Evolutionary conservation across 2,888 invertebrate genomes (phyloP).

Genomic region (Callimorpha dominula): DNA sequence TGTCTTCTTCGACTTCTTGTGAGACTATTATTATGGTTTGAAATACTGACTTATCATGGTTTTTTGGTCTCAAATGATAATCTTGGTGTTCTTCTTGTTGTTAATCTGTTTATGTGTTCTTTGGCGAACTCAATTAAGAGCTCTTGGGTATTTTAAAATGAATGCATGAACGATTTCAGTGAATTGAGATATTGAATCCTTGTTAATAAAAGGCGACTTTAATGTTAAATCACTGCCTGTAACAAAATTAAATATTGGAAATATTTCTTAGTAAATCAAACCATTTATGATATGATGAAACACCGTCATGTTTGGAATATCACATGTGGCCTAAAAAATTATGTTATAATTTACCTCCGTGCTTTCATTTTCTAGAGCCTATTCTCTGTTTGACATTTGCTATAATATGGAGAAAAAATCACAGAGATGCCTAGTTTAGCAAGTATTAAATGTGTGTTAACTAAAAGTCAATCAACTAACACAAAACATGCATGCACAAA

Average conservation of each 20-base stretch:
- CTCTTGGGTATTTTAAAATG: not conserved
- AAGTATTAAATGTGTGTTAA: no score
- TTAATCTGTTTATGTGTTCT: not conserved
- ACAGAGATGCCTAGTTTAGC: no score
- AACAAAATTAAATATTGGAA: not conserved
- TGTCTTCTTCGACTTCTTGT: not conserved
- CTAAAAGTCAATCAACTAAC: no score
- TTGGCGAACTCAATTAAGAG: not conserved
- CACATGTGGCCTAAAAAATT: no score
- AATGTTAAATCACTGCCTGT: not conserved
- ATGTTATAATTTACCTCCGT: no score
- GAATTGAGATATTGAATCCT: not conserved
- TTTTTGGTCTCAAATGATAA: not conserved
- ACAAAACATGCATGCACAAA: no score
- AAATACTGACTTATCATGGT: not conserved
- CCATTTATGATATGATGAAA: no score
- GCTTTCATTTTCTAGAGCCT: no score
- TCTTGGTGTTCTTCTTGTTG: not conserved
- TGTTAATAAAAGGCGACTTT: not conserved
- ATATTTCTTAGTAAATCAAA: not conserved
- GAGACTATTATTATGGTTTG: not conserved
- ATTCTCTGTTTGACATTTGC: no score
- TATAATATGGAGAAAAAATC: no score
- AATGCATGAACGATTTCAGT: not conserved
- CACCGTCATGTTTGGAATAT: no score